Evolutionary conservation across 1,140 invertebrate genomes (phyloP).

Genomic region (Ceratoteleas bidentatus): DNA sequence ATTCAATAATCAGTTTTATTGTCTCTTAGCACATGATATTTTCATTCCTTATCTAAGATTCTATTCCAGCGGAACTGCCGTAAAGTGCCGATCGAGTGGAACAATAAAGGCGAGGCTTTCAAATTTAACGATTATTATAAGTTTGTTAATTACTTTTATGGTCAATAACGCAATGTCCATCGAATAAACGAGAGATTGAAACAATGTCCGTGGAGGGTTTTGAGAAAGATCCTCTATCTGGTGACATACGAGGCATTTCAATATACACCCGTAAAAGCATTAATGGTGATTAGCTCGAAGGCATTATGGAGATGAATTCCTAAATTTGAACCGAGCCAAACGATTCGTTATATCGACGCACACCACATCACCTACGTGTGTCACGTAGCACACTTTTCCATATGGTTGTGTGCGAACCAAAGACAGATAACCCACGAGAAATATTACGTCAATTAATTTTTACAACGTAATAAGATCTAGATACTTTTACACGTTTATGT

Average conservation of each 20-base stretch:
- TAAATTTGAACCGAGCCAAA: conserved; percentile 59
- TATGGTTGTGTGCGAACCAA: conserved; percentile 7
- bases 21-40: conserved; percentile 47
- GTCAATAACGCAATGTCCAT: conserved; percentile 57
- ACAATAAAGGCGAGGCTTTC: conserved; percentile 51
- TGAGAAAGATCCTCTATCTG: conserved; percentile 61
- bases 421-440: conserved; percentile 58
- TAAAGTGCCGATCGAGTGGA: conserved; percentile 21
- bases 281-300: conserved; percentile 64
- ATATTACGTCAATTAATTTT: conserved; percentile 62
- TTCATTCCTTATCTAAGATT: conserved; percentile 25
- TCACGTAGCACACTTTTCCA: conserved; percentile 54
- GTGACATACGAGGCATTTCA: conserved; percentile 67
- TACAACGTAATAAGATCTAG: conserved; percentile 65
- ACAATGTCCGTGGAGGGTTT: conserved; percentile 56
- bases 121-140: conserved; percentile 63
- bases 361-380: conserved; percentile 42
- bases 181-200: conserved; percentile 55
- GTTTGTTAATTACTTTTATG: conserved; percentile 65
- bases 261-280: conserved; percentile 67
- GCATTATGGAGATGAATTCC: conserved; percentile 67
- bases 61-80: conserved; percentile 39
- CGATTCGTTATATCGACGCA: conserved; percentile 65
- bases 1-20: conserved; percentile 57
- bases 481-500: conserved; percentile 48